phyloP scores from a whole-genome alignment of 2,888 invertebrate species.

The Hemaris fuciformis region DNA sequence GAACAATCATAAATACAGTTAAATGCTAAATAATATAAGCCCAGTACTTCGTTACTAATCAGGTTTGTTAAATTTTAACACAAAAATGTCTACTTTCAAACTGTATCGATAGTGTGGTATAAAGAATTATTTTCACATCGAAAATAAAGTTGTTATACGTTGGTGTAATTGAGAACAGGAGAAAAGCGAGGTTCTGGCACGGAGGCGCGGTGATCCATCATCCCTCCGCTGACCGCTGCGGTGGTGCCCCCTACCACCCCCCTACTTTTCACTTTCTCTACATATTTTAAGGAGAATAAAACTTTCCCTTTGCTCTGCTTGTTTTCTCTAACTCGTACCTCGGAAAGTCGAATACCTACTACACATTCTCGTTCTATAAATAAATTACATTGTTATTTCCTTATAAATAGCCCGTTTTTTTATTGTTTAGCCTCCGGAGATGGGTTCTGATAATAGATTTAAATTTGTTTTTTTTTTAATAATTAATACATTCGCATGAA shows the following conservation, averaged over 20 bases:
- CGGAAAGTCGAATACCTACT: slow-evolving; percentile 33
- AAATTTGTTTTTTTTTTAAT: too few relatives aligned
- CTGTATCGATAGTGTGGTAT: not conserved
- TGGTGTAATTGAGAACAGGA: slow-evolving; percentile 75
- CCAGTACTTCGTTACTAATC: too few relatives aligned
- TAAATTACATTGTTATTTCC: not conserved
- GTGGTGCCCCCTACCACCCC: slow-evolving; percentile 52
- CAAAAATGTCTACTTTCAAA: not conserved
- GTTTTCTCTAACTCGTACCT: slow-evolving; percentile 14
- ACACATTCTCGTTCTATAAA: slow-evolving; percentile 48
- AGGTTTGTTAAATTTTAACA: too few relatives aligned
- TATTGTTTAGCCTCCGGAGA: not conserved
- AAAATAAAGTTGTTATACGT: slow-evolving; percentile 46
- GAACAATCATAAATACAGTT: too few relatives aligned
- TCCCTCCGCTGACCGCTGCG: slow-evolving; percentile 75
- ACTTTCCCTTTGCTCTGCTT: slow-evolving; percentile 67
- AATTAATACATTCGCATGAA: too few relatives aligned
- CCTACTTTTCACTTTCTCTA: slow-evolving; percentile 82
- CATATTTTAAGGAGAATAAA: slow-evolving; percentile 82
- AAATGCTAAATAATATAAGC: too few relatives aligned
- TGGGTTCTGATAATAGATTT: too few relatives aligned
- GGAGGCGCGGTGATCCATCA: slow-evolving; percentile 78
- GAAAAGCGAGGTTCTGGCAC: slow-evolving; percentile 62
- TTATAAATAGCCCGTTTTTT: not conserved
- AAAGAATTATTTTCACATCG: slow-evolving; percentile 3